Evolutionary conservation across 2,113 vertebrate genomes (phyloP), one percentile per base, ranked within the genome.

Genomic region (Malurus cyaneus): DNA sequence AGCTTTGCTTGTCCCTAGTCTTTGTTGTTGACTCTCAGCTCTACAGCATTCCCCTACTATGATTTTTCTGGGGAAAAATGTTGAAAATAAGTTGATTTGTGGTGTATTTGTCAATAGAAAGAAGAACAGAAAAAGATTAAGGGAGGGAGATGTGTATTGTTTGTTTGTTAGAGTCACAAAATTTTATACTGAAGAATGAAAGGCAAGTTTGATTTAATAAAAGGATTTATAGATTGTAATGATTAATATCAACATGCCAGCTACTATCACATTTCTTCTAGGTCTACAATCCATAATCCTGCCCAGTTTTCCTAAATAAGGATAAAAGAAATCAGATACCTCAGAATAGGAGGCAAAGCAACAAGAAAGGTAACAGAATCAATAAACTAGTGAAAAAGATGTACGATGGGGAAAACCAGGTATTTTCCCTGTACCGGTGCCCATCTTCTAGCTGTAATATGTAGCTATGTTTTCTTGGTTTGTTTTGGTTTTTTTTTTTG

Each of bases 331-430:
- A 73, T 46, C 54, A 73, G 12, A 80, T 59, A 69, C 3, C 57
- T 61, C 31, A 53, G 62, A 88, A 86, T 0, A 49, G 24, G 53
- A 83, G 42, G 16, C 32, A 78, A 93, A 91, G 29, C 39, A 86
- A 32, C 14, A 69, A 69, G 28, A 67, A 81, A 81, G 11, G 15
- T 46, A 67, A 29, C 7, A 56, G 62, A 85, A 88, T 44, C 15
- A 61, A 83, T 61, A 86, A 92, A 56, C 9, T 31, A 72, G 24
- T 20, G 13, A 56, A 60, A 78, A 82, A 76, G 26, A 92, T 76
- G 67, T 16, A n/a, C 2, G 3, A 6, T 6, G 13, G 31, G 2
- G 0, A 8, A 28, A 71, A 41, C 14, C 34, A 24, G 3, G 14
- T n/a, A 32, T 81, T 94, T 78, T 84, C 53, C 46, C 23, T 42